Evolutionary conservation across 2,797 vertebrate species (phyloP).

Genomic region (Sebastes dallii): DNA sequence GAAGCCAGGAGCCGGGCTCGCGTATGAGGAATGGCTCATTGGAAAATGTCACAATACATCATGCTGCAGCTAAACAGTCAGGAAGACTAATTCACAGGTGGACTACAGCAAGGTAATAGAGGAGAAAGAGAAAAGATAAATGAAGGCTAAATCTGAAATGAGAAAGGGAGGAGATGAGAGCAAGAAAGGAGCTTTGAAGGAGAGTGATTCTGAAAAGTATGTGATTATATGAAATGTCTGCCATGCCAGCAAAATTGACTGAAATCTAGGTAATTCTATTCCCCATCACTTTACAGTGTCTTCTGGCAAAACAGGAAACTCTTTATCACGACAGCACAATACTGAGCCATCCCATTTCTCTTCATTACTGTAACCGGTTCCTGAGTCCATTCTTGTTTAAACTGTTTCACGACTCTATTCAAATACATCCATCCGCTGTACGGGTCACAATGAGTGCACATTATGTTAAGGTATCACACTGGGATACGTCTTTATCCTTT

Average conservation of each 20-base stretch:
- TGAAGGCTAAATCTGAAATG: conserved; percentile 33
- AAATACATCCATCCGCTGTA: not conserved
- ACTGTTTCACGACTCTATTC: not conserved
- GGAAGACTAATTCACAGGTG: conserved; percentile 62
- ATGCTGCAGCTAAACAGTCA: conserved; percentile 51
- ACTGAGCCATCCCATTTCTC: conserved; percentile 2
- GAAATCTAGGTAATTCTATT: conserved; percentile 20
- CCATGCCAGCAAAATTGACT: not conserved
- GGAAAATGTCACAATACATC: conserved; percentile 74
- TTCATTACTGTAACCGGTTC: not conserved
- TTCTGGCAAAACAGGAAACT: not conserved
- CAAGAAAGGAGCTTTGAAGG: conserved; percentile 2
- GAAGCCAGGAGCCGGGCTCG: conserved; percentile 17
- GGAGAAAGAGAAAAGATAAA: conserved; percentile 49
- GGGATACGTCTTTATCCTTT: not conserved
- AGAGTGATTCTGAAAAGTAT: conserved; percentile 26
- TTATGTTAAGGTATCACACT: not conserved
- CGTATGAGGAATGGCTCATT: conserved; percentile 58
- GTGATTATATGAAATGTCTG: conserved; percentile 25
- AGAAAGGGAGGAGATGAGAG: conserved; percentile 20
- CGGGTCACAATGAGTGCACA: not conserved
- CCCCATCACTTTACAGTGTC: conserved; percentile 6
- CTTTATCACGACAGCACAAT: conserved; percentile 2
- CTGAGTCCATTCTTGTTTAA: conserved; percentile 1
- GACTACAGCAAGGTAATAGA: conserved; percentile 40